These are phyloP conservation scores for Apogon hyalosoma DNA, from an alignment of 2,797 vertebrate species.

Conservation along the genomic window DNA sequence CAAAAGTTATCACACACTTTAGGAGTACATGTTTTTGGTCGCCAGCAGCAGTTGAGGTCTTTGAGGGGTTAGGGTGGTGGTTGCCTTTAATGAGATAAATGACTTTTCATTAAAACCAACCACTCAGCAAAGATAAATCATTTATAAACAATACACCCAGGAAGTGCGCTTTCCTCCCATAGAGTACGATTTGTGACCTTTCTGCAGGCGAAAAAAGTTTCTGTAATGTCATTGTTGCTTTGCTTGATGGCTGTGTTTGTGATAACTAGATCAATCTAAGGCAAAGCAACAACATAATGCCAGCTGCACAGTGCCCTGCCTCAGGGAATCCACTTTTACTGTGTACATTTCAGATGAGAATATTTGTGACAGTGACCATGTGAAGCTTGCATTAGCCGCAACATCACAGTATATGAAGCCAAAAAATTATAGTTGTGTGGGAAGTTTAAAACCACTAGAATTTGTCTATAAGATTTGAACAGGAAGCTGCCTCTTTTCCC, in stretches of 20 bases:
- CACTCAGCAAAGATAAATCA: too few relatives aligned
- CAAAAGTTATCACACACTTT: too few relatives aligned
- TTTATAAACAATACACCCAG: too few relatives aligned
- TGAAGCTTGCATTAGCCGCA: background rate
- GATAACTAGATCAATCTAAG: background rate
- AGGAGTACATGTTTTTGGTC: too few relatives aligned
- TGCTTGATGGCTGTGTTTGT: background rate
- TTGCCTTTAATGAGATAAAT: too few relatives aligned
- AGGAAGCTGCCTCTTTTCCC: slow-evolving; percentile 3
- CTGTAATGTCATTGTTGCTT: background rate
- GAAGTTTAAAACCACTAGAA: slow-evolving; percentile 4
- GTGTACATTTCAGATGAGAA: slow-evolving; percentile 11
- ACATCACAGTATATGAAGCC: background rate
- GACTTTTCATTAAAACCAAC: too few relatives aligned
- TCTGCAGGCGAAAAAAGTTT: background rate
- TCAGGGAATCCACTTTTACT: background rate
- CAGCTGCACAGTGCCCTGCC: background rate
- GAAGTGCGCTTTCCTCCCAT: too few relatives aligned
- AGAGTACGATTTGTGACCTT: background rate
- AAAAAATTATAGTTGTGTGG: background rate
- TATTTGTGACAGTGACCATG: background rate
- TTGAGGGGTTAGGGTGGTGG: too few relatives aligned
- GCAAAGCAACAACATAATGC: background rate
- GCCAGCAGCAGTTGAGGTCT: too few relatives aligned
- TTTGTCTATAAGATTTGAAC: background rate